Percentiles rank a stretch among this genome's conserved stretches.
Evolutionary conservation across 2,797 vertebrate genomes (phyloP).

Genomic region (Lutra lutra): DNA sequence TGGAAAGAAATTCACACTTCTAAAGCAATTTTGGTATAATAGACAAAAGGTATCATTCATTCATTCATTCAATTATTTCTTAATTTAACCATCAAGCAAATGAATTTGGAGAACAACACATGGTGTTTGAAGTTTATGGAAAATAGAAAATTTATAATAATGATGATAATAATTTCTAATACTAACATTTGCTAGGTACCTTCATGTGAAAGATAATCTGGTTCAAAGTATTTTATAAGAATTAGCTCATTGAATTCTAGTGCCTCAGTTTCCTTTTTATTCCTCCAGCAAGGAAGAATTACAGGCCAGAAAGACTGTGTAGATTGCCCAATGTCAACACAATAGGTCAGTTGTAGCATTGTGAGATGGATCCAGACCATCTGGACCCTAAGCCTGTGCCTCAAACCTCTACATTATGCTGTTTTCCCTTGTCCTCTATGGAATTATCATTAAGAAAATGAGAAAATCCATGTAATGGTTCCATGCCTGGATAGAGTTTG

Average conservation of each 20-base stretch:
- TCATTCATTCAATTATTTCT: neutral
- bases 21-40: constrained; percentile 1
- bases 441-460: neutral
- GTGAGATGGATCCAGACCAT: neutral
- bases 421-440: neutral
- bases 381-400: neutral
- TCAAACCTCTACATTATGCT: neutral
- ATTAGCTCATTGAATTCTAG: constrained; percentile 12
- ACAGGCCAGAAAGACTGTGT: neutral
- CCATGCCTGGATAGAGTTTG: neutral
- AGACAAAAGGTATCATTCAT: neutral
- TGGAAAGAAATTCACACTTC: neutral
- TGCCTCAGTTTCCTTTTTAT: neutral
- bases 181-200: neutral
- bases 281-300: neutral
- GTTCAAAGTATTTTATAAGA: constrained; percentile 16
- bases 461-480: neutral
- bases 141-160: neutral
- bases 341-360: neutral
- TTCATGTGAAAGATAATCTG: neutral
- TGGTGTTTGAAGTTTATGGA: neutral
- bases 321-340: neutral
- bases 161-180: neutral
- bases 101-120: neutral
- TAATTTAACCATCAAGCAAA: neutral